These are phyloP conservation scores for Sebastes schlegelii DNA, from an alignment of 2,113 vertebrate species.

Conservation along the genomic window DNA sequence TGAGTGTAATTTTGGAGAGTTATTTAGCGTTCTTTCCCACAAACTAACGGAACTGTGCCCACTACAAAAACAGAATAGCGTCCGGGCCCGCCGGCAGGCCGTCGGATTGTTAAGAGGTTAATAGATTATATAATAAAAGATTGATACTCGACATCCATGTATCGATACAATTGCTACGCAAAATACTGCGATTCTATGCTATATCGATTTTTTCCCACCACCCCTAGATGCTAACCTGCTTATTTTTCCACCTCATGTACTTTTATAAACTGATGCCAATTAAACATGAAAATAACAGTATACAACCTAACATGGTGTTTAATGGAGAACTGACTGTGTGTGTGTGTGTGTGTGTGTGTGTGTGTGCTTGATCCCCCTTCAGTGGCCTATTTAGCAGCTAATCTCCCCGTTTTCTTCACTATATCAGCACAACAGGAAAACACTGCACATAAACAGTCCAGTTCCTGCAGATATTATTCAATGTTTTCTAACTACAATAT, in stretches of 20 bases:
- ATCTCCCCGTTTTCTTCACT: constrained; percentile 39
- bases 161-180: too few species aligned
- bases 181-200: too few species aligned
- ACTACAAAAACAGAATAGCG: too few species aligned
- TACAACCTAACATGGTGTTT: not conserved
- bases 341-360: constrained; percentile 2
- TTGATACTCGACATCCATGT: too few species aligned
- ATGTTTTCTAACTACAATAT: constrained; percentile 5
- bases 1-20: too few species aligned
- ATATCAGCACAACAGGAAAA: constrained; percentile 21
- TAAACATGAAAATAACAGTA: not conserved
- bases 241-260: not conserved
- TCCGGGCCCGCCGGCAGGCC: too few species aligned
- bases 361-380: not conserved
- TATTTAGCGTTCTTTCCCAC: too few species aligned
- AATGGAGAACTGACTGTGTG: not conserved
- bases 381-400: constrained; percentile 25
- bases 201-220: too few species aligned
- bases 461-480: constrained; percentile 6
- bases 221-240: not conserved
- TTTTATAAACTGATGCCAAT: not conserved
- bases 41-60: too few species aligned
- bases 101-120: too few species aligned
- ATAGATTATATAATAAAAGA: too few species aligned
- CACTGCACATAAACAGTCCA: constrained; percentile 19